Evolutionary conservation across 2,113 vertebrate species (phyloP).

Genomic region (Lepidothrix coronata): DNA sequence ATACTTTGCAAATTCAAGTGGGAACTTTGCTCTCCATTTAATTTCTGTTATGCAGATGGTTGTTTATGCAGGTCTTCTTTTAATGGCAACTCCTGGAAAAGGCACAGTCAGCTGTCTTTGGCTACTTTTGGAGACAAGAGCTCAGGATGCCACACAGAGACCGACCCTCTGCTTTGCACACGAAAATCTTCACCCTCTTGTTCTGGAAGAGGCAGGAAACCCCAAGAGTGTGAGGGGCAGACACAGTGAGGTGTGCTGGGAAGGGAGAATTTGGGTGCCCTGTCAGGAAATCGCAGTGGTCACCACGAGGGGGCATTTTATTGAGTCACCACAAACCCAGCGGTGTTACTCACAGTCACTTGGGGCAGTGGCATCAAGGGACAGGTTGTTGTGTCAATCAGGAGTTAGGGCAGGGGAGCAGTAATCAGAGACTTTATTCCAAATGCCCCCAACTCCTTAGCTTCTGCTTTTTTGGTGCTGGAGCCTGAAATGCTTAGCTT

Average conservation of each 20-base stretch:
- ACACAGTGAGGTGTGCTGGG: neutral
- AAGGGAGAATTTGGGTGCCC: neutral
- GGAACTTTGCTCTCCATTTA: neutral
- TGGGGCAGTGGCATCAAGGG: neutral
- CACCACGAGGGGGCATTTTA: slow-evolving; percentile 23
- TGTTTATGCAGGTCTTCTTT: neutral
- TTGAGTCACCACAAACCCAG: neutral
- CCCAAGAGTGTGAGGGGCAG: neutral
- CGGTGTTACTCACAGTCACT: neutral
- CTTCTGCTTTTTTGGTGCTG: neutral
- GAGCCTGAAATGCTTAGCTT: neutral
- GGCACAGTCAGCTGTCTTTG: neutral
- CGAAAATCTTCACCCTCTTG: neutral
- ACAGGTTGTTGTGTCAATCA: neutral
- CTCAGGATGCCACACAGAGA: neutral
- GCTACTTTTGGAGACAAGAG: neutral
- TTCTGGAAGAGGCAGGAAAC: neutral
- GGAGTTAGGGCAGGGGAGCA: neutral
- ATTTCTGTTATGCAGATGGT: neutral
- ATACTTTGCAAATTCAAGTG: neutral
- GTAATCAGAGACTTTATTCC: neutral
- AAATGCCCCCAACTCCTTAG: neutral
- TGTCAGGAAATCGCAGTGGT: neutral
- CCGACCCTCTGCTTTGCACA: neutral
- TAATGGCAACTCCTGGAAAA: neutral